Evolutionary conservation across 2,113 vertebrate species (phyloP).

Genomic region (Anser cygnoides): DNA sequence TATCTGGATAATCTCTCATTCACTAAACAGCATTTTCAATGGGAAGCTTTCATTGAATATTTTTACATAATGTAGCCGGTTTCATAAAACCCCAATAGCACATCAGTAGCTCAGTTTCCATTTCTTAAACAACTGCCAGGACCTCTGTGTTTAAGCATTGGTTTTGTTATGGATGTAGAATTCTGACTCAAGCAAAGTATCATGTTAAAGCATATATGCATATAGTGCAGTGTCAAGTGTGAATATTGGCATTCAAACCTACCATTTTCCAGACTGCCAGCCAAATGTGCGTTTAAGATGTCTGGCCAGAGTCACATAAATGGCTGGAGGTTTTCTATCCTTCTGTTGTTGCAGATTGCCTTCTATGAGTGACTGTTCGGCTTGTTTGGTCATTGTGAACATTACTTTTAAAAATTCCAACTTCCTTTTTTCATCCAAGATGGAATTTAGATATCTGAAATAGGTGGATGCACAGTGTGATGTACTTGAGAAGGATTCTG

Average conservation of each 20-base stretch:
- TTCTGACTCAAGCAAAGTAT: conserved; percentile 64
- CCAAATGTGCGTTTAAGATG: conserved; percentile 1
- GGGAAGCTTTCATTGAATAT: not conserved
- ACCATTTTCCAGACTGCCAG: conserved; percentile 15
- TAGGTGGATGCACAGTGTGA: not conserved
- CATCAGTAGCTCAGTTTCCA: conserved; percentile 59
- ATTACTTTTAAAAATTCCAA: not conserved
- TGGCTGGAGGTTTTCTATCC: not conserved
- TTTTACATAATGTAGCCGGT: conserved; percentile 38
- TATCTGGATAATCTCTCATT: not conserved
- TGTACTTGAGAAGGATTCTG: not conserved
- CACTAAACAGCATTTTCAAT: conserved; percentile 12
- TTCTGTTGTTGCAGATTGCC: not conserved
- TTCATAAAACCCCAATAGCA: conserved; percentile 50
- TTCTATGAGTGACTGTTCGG: not conserved
- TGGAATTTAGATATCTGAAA: not conserved
- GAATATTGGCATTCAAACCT: conserved; percentile 57
- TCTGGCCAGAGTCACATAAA: not conserved
- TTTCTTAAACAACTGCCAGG: conserved; percentile 48
- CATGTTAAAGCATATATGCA: conserved; percentile 62
- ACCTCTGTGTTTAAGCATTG: conserved; percentile 63
- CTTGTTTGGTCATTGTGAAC: not conserved
- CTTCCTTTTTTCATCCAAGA: not conserved
- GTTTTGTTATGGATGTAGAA: conserved; percentile 59
- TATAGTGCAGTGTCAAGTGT: conserved; percentile 52